Conservation (phyloP, 1,140 invertebrate genomes). For the Drosophila mojavensis region DNA sequence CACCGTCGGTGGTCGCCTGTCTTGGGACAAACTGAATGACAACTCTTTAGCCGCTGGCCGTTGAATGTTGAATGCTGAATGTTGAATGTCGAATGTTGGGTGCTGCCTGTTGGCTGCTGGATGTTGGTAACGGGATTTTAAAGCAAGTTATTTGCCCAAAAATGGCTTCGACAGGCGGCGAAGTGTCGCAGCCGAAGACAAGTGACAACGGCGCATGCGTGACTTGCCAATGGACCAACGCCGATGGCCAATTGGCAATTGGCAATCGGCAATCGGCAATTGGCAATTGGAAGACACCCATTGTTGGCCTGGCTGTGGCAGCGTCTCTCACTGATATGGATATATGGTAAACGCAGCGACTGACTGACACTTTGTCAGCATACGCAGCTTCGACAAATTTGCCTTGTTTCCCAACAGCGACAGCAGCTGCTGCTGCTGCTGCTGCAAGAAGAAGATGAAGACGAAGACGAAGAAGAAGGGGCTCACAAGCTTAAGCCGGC, state of each 20-base stretch:
- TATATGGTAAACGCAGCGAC: slow-evolving; percentile 65
- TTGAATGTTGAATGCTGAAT: background rate
- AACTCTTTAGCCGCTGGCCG: slow-evolving; percentile 68
- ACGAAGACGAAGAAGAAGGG: background rate
- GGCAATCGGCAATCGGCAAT: background rate
- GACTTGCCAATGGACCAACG: slow-evolving; percentile 38
- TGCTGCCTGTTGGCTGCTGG: background rate
- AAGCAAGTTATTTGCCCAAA: slow-evolving; percentile 80
- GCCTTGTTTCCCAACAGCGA: slow-evolving; percentile 25
- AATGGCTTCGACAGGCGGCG: slow-evolving; percentile 56
- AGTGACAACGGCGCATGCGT: slow-evolving; percentile 77
- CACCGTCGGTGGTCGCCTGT: slow-evolving; percentile 67
- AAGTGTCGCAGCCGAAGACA: slow-evolving; percentile 69
- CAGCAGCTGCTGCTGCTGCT: slow-evolving; percentile 33
- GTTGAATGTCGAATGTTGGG: background rate
- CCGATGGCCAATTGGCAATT: slow-evolving; percentile 1
- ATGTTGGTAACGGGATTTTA: slow-evolving; percentile 48
- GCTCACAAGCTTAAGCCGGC: slow-evolving; percentile 35
- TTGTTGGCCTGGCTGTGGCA: slow-evolving; percentile 11
- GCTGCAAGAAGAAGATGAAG: background rate
- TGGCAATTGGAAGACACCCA: slow-evolving; percentile 29
- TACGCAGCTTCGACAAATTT: slow-evolving; percentile 66
- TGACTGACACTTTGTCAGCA: slow-evolving; percentile 46
- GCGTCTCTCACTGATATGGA: slow-evolving; percentile 16
- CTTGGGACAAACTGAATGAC: slow-evolving; percentile 69